These are phyloP conservation scores for Acutogordius australiensis DNA, from an alignment of 2,888 invertebrate species.

Conservation along the genomic window DNA sequence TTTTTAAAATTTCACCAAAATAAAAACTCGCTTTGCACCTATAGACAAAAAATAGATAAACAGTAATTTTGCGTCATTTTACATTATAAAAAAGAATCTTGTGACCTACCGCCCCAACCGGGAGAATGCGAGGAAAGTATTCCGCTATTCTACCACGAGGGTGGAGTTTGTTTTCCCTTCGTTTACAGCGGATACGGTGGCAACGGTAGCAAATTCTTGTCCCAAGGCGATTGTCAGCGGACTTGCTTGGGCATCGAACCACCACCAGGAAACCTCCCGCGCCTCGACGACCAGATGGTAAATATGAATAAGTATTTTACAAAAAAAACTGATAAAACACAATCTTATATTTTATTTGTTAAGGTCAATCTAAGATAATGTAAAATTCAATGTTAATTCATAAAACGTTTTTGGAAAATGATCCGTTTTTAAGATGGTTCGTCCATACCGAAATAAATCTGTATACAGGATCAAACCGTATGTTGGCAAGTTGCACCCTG, in stretches of 20 bases:
- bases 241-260: background rate
- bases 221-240: background rate
- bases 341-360: no score
- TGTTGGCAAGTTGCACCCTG: no score
- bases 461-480: no score
- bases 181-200: conserved; percentile 21
- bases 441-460: no score
- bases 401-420: no score
- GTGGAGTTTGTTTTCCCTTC: conserved; percentile 15
- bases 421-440: no score
- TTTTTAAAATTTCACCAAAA: no score
- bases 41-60: background rate
- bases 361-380: no score
- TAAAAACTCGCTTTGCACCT: no score
- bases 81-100: background rate
- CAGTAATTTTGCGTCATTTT: background rate
- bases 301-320: background rate
- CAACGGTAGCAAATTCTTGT: conserved; percentile 16
- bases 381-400: no score
- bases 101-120: background rate
- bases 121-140: background rate
- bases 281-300: background rate
- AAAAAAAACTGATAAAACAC: background rate
- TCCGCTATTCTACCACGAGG: conserved; percentile 11
- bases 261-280: background rate